Evolutionary conservation across 2,113 vertebrate species (phyloP).

Genomic region (Lepus timidus): DNA sequence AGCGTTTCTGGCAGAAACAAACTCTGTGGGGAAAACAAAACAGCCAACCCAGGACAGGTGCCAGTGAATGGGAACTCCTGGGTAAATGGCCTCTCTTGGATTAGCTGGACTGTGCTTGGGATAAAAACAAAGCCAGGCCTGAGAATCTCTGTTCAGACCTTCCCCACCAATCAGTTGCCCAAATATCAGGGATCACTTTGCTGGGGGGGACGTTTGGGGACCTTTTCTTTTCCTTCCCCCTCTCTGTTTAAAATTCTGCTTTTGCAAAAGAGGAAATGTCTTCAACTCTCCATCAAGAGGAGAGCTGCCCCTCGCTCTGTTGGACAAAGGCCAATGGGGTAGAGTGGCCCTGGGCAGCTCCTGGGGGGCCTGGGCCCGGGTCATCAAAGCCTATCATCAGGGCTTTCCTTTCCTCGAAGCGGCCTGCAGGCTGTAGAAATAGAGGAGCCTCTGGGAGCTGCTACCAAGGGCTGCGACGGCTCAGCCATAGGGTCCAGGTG

Average conservation of each 20-base stretch:
- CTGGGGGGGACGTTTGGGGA: background rate
- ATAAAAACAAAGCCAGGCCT: background rate
- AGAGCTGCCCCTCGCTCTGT: background rate
- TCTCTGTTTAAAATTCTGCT: background rate
- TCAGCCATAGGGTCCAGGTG: background rate
- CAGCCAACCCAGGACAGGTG: background rate
- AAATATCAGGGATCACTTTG: background rate
- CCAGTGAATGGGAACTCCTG: background rate
- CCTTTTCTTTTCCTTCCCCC: background rate
- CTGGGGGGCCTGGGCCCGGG: conserved; percentile 59
- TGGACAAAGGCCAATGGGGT: conserved; percentile 45
- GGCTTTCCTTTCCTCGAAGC: background rate
- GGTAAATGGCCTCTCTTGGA: background rate
- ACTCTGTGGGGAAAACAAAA: too few species aligned
- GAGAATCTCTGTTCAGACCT: background rate
- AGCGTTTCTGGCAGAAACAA: background rate
- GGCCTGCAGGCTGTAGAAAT: background rate
- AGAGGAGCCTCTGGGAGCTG: background rate
- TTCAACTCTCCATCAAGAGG: background rate
- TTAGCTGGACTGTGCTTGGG: background rate
- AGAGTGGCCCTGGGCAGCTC: conserved; percentile 54
- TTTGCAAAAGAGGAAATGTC: conserved; percentile 45
- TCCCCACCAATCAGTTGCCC: background rate
- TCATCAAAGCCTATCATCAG: conserved; percentile 67
- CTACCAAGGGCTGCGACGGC: background rate